Base-by-base conservation (phyloP, 2,113 vertebrate species). In the Coryphaenoides rupestris region DNA sequence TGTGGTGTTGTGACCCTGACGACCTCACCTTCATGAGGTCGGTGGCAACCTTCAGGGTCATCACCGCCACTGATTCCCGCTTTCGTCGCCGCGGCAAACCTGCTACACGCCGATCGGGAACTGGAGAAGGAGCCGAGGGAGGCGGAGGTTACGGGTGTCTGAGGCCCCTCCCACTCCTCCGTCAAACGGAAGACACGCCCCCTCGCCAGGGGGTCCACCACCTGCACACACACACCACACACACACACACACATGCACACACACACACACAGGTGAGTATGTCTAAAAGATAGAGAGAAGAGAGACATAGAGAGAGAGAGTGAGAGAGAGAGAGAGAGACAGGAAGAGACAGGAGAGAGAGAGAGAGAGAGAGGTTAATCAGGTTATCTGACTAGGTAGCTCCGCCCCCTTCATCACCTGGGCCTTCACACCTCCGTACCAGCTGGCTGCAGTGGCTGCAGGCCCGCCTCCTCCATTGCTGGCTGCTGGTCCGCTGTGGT, bases 121-220 rank as follows among this genome's bases (percentile, higher is more conserved):
- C 97, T 99, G 86, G 93, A 94, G 89, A 96, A 94, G 82, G 97
- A 99, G 88, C 95, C 97, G 62, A 98, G 89, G 1, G 97, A 99
- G 0, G 92, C 89, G 1, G 96, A 95, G 0, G 95, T 98, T 84
- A 94, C 73, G 1, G 95, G 94, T 0, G 93, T 95, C 71, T 95
- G 95, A 0, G 94, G 90, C 70, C 95, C 94, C 0, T 97, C 95
- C 0, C 81, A 54, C 50, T 98, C 96, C 0, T 98, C 96, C 3
- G 82, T 89, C 91, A 94, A 87, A 6, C 97, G 95, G 86, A 99
- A 99, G 2, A 94, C 95, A 26, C 96, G 91, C 0, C 97, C 96
- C 0, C 97, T 92, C 0, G 97, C 96, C 87, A 98, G 65, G 0
- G 97, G 96, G 84, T 98, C 96, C 16, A 97, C 89, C 58, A 99